These are phyloP conservation scores for Epizoanthus illoricatus DNA, from an alignment of 92 coral and sea anemone species.

Conservation along the genomic window DNA sequence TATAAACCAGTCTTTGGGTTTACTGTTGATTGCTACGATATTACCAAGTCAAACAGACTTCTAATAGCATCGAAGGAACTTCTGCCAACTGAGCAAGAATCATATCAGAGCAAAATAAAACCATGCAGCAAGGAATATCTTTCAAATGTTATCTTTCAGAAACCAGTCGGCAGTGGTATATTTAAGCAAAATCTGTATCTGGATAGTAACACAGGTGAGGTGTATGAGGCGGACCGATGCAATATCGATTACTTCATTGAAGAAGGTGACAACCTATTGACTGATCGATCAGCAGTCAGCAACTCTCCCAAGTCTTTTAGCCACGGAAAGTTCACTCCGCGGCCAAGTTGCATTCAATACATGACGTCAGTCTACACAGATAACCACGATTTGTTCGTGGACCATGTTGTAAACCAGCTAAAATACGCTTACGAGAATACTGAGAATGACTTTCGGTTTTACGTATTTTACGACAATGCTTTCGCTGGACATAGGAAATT, in stretches of 20 bases:
- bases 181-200: background rate
- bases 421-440: background rate
- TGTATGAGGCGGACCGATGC: background rate
- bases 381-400: background rate
- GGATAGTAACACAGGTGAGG: background rate
- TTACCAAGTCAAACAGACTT: background rate
- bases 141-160: background rate
- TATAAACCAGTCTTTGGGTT: background rate
- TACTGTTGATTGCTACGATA: background rate
- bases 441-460: background rate
- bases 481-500: background rate
- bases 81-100: background rate
- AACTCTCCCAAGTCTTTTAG: background rate
- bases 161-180: background rate
- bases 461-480: background rate
- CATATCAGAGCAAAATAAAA: background rate
- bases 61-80: background rate
- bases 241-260: background rate
- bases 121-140: background rate
- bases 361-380: background rate
- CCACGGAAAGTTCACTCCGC: conserved; percentile 6
- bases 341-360: background rate
- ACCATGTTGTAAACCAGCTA: background rate
- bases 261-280: background rate
- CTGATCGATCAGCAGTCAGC: background rate